Percentiles rank a stretch among this genome's conserved stretches.
Conservation (phyloP, 2,113 vertebrate species). For the Clinocottus analis region DNA sequence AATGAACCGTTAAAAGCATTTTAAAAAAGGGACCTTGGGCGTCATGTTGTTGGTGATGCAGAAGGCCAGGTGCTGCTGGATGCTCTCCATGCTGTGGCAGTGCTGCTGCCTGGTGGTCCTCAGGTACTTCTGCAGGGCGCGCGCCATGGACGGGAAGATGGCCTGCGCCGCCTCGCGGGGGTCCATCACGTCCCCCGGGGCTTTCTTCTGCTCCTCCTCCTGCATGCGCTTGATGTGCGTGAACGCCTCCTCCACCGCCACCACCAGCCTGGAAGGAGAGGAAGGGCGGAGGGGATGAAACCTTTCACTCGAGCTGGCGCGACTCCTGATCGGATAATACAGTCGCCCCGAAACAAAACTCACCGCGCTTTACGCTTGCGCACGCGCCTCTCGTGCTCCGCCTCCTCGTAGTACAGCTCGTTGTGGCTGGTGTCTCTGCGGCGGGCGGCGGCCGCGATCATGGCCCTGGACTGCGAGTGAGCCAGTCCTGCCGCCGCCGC, state of each 20-base stretch:
- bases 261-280: conserved; percentile 86
- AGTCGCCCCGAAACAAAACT: neutral
- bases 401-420: conserved; percentile 95
- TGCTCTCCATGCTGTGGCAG: conserved; percentile 99
- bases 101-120: conserved; percentile 95
- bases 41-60: conserved; percentile 98
- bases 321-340: neutral
- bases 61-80: conserved; percentile 96
- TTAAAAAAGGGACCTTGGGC: conserved; percentile 89
- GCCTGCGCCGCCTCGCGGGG: conserved; percentile 95
- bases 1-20: too few relatives aligned
- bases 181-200: conserved; percentile 93
- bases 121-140: conserved; percentile 96
- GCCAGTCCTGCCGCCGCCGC: conserved; percentile 66
- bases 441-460: conserved; percentile 91
- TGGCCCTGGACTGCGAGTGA: conserved; percentile 89
- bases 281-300: neutral
- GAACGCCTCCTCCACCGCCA: conserved; percentile 96
- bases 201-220: conserved; percentile 93
- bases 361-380: conserved; percentile 93
- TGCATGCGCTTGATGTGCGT: conserved; percentile 92
- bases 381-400: conserved; percentile 92
- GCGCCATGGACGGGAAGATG: conserved; percentile 97
- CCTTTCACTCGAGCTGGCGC: neutral
- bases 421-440: conserved; percentile 92